Base-by-base conservation (phyloP, 2,888 invertebrate genomes). In the Parnassius smintheus region DNA sequence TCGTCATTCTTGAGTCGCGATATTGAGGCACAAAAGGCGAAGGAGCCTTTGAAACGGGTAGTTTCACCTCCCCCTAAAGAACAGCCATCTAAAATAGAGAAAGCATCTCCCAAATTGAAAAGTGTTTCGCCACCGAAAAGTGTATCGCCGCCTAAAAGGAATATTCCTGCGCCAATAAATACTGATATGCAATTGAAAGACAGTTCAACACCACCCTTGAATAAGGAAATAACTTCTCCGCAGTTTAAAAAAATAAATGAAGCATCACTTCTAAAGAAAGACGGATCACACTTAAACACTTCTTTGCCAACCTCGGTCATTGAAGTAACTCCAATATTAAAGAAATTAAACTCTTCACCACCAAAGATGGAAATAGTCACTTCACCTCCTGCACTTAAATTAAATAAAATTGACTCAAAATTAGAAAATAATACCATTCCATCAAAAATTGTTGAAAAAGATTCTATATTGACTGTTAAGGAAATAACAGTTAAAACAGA, bases 1-100 rank as follows among this genome's bases (percentile, higher is more conserved):
- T 85, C 86, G 1, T 85, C 86, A 12, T 85, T 86, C 67, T 72
- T 86, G 56, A 85, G 83, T 63, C 80, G 83, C 44, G 86, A 85
- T 54, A 84, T 84, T 9, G 85, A 86, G 66, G 81, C 83, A 53
- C 82, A 82, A 59, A 81, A 83, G 62, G 66, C 67, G 13, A 75
- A 72, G 52, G 62, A 45, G 56, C 66, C 10, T 49, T 65, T 42
- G 48, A 66, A 46, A 60, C 59, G 44, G 55, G 50, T 59, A 55
- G 63, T 35, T 49, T 66, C 54, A 12, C 62, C 62, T 53, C 70
- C 62, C 48, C 44, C 59, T n/a, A 68, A 65, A 60, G 63, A 66
- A 57, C 65, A 18, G 51, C 13, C 54, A 48, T 45, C 9, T 2
- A 49, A 49, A 2, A 25, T 55, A 12, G 42, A 53, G n/a, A 13